Conservation (phyloP, 2,797 vertebrate genomes). For the Notolepis coatsorum region DNA sequence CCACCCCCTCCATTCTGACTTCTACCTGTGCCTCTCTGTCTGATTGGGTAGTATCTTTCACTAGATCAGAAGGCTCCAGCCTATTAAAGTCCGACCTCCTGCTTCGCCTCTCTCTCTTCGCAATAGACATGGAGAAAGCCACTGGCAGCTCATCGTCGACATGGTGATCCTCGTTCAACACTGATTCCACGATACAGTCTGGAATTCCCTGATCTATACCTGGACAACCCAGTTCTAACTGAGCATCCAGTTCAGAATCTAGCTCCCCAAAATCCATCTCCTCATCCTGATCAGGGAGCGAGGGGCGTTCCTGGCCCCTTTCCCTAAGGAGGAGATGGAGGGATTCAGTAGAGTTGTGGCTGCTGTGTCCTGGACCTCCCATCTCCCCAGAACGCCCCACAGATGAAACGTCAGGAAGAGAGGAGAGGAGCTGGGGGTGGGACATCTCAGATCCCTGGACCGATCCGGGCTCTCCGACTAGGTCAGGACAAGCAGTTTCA, state of each 20-base stretch:
- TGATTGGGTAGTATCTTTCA: conserved; percentile 56
- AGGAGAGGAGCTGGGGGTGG: conserved; percentile 63
- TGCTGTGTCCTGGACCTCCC: conserved; percentile 15
- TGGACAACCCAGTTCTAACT: conserved; percentile 14
- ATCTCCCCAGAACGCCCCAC: conserved; percentile 35
- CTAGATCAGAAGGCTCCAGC: conserved; percentile 51
- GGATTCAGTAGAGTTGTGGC: conserved; percentile 50
- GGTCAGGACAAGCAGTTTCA: conserved; percentile 68
- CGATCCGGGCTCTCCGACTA: conserved; percentile 68
- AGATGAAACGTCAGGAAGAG: conserved; percentile 81
- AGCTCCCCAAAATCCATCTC: conserved; percentile 45
- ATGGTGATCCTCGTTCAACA: conserved; percentile 58
- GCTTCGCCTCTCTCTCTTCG: conserved; percentile 62
- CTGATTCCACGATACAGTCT: conserved; percentile 70
- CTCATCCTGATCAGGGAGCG: conserved; percentile 14
- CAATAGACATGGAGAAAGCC: conserved; percentile 77
- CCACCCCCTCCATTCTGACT: background rate
- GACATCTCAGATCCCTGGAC: conserved; percentile 42
- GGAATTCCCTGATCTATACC: conserved; percentile 53
- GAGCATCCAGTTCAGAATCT: conserved; percentile 54
- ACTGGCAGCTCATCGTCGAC: conserved; percentile 52
- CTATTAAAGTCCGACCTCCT: conserved; percentile 47
- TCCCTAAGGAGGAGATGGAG: conserved; percentile 40
- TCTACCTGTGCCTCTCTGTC: conserved; percentile 12
- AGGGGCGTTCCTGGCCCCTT: background rate